These are phyloP conservation scores for Papilio glaucus DNA, from an alignment of 1,140 invertebrate species.

Conservation along the genomic window DNA sequence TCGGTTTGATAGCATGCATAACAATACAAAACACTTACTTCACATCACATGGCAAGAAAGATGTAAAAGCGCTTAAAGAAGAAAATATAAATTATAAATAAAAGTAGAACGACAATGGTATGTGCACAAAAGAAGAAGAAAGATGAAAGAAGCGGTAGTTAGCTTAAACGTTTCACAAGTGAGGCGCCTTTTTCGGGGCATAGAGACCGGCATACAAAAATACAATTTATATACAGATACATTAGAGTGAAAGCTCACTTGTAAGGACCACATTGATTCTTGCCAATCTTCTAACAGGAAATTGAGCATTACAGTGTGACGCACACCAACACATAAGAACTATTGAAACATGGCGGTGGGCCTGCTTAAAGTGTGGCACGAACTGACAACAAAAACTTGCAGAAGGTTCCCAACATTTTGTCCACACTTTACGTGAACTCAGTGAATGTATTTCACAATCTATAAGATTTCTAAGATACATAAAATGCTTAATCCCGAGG, in stretches of 20 bases:
- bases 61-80: conserved; percentile 41
- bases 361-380: conserved; percentile 50
- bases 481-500: not conserved
- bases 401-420: conserved; percentile 15
- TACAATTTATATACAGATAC: conserved; percentile 55
- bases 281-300: conserved; percentile 70
- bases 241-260: conserved; percentile 70
- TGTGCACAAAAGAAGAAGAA: conserved; percentile 50
- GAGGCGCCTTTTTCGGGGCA: conserved; percentile 77
- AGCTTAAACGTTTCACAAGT: conserved; percentile 78
- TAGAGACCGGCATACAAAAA: conserved; percentile 41
- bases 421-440: conserved; percentile 47
- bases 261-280: conserved; percentile 70
- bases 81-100: conserved; percentile 33
- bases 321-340: conserved; percentile 80
- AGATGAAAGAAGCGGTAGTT: conserved; percentile 64
- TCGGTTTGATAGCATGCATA: conserved; percentile 11
- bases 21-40: conserved; percentile 35
- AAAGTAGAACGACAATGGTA: conserved; percentile 52
- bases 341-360: conserved; percentile 67
- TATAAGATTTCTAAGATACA: conserved; percentile 11
- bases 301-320: conserved; percentile 79
- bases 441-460: conserved; percentile 49
- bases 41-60: conserved; percentile 35
- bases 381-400: conserved; percentile 9